Base-by-base conservation (phyloP, 2,888 invertebrate genomes). In the Xestobium rufovillosum region DNA sequence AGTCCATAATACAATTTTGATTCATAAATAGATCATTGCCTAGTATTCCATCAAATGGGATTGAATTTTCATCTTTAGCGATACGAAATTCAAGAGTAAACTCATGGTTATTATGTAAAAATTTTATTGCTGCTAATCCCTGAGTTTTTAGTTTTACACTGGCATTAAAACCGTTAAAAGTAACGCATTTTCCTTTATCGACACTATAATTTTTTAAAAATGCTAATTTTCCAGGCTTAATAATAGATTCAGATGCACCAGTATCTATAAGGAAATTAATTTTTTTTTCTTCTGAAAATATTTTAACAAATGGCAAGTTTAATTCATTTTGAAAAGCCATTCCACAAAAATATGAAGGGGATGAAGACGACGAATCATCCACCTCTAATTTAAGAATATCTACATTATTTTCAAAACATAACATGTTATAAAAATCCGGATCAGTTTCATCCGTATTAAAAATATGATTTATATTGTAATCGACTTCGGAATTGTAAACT, bases 311-410 rank as follows among this genome's bases (percentile, higher is more conserved):
- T 19, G 23, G 23, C n/a, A 8, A n/a, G 6, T 19, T 6, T 19
- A 19, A n/a, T n/a, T 19, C 23, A 19, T 19, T 19, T 19, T 6
- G 23, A 19, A 19, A 19, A 19, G 23, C 23, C 23, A 19, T 19
- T 8, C 6, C 6, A 19, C 23, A 19, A 8, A n/a, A 8, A 19
- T 19, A 8, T 8, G 23, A 19, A 19, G 6, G 6, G n/a, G n/a
- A 19, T 8, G 23, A 19, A 19, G 23, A 19, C 6, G 23, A 19
- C n/a, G 23, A n/a, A 6, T 19, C 23, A 19, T 19, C 23, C n/a
- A 19, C n/a, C 6, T 19, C 23, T n/a, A 19, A 6, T 19, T 19
- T n/a, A 19, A n/a, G n/a, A n/a, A n/a, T n/a, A n/a, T n/a, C n/a
- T n/a, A n/a, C n/a, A n/a, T n/a, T n/a, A n/a, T n/a, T n/a, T n/a